A percentile compares a stretch with the other conserved stretches of the same genome.
Evolutionary conservation across 2,113 vertebrate genomes (phyloP).

Genomic region (Crotalus tigris): DNA sequence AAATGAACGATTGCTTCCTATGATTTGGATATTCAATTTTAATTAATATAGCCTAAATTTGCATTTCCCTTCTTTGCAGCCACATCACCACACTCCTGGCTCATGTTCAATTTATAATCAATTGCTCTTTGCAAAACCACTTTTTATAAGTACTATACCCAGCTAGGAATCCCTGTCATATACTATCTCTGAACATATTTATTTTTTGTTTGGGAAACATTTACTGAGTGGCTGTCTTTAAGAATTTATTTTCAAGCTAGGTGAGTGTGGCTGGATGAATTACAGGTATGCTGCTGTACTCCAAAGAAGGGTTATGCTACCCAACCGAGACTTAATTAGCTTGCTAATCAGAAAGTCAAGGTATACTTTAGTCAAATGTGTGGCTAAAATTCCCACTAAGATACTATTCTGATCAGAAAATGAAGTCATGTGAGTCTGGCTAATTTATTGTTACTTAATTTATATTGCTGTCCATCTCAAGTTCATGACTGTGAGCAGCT

Average conservation of each 20-base stretch:
- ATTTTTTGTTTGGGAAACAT: not conserved
- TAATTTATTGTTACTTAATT: not conserved
- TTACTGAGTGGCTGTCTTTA: not conserved
- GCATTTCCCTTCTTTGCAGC: not conserved
- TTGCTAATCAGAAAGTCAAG: not conserved
- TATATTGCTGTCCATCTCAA: not conserved
- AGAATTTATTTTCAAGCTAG: not conserved
- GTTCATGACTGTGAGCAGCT: not conserved
- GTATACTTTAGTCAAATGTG: not conserved
- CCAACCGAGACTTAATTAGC: not conserved
- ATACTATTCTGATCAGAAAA: not conserved
- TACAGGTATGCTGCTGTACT: not conserved
- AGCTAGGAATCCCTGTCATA: not conserved
- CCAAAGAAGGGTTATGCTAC: not conserved
- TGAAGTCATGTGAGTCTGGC: not conserved
- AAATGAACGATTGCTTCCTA: not conserved
- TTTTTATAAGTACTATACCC: not conserved
- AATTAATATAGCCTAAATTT: not conserved
- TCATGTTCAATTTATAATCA: not conserved
- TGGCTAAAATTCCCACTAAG: not conserved
- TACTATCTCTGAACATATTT: not conserved
- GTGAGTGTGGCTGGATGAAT: not conserved
- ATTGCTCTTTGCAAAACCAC: not conserved
- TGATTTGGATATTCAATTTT: not conserved
- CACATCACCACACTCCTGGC: not conserved